Evolutionary conservation across 1,140 invertebrate species (phyloP).

Genomic region (Heliothis subflexa): DNA sequence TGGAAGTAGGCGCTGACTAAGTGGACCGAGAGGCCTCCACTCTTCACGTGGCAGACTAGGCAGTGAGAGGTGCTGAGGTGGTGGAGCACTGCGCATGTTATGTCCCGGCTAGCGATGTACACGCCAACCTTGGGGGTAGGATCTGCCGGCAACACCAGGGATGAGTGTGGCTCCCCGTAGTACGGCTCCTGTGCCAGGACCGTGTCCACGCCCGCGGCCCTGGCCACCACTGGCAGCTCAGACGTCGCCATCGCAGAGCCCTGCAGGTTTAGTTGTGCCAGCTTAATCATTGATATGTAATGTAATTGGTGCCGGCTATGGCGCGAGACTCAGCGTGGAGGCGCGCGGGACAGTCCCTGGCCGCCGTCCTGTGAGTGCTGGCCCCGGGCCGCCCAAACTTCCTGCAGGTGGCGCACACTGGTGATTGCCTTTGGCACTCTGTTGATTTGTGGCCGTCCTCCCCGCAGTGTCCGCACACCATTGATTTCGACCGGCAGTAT

Average conservation of each 20-base stretch:
- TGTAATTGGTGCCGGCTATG: neutral
- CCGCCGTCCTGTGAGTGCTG: neutral
- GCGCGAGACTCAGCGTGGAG: slow-evolving; percentile 28
- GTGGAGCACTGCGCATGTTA: too few relatives aligned
- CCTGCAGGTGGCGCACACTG: slow-evolving; percentile 44
- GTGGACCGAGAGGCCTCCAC: too few relatives aligned
- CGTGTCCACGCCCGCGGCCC: slow-evolving; percentile 40
- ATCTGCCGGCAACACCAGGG: too few relatives aligned
- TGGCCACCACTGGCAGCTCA: slow-evolving; percentile 46
- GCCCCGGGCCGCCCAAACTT: slow-evolving; percentile 20
- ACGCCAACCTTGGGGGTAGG: too few relatives aligned
- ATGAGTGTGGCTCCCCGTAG: neutral
- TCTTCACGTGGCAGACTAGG: too few relatives aligned
- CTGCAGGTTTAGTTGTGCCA: slow-evolving; percentile 49
- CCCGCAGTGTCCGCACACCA: slow-evolving; percentile 49
- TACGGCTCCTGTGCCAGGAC: slow-evolving; percentile 53
- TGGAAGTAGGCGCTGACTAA: slow-evolving; percentile 51
- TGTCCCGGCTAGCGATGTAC: too few relatives aligned
- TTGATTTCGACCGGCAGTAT: slow-evolving; percentile 31
- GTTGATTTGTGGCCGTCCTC: slow-evolving; percentile 21
- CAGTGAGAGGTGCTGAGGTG: too few relatives aligned
- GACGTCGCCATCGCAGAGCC: slow-evolving; percentile 38
- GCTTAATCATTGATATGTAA: neutral
- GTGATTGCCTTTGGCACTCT: neutral
- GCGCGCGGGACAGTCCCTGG: slow-evolving; percentile 37